Evolutionary conservation across 1,140 invertebrate genomes (phyloP).

Genomic region (Lineus longissimus): DNA sequence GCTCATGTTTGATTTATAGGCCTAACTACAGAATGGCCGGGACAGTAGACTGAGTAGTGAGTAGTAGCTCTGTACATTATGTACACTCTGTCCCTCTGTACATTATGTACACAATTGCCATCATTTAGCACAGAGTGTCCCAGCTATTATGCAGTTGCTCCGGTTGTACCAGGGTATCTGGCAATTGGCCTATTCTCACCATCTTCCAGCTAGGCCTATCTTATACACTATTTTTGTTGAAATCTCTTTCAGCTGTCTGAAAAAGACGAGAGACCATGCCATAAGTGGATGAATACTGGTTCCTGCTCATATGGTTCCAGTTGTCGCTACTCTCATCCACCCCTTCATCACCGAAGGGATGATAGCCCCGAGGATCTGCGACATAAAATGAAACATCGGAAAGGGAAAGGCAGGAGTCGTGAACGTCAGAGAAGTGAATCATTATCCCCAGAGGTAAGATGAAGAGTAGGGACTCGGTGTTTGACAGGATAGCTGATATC

Average conservation of each 20-base stretch:
- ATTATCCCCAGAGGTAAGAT: not conserved
- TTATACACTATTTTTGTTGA: no score
- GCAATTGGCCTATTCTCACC: no score
- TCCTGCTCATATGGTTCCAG: conserved; percentile 29
- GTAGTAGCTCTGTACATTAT: no score
- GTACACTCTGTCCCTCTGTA: no score
- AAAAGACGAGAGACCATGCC: conserved; percentile 6
- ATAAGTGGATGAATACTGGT: conserved; percentile 27
- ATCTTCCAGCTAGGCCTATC: no score
- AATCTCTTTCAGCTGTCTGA: not conserved
- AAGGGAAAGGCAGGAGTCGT: conserved; percentile 19
- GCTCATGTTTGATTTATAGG: no score
- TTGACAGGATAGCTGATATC: not conserved
- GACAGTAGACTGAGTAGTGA: no score
- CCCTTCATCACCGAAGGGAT: conserved; percentile 18
- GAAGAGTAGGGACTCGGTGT: not conserved
- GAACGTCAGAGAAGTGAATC: conserved; percentile 10
- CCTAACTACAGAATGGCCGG: no score
- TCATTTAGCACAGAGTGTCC: no score
- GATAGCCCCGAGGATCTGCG: conserved; percentile 29
- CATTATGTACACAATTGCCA: no score
- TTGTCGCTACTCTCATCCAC: conserved; percentile 33
- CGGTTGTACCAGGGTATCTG: no score
- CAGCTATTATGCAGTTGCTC: no score
- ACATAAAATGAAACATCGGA: conserved; percentile 22